phyloP scores from a whole-genome alignment of 2,113 vertebrate species.

The Paracyprichromis sp. region DNA sequence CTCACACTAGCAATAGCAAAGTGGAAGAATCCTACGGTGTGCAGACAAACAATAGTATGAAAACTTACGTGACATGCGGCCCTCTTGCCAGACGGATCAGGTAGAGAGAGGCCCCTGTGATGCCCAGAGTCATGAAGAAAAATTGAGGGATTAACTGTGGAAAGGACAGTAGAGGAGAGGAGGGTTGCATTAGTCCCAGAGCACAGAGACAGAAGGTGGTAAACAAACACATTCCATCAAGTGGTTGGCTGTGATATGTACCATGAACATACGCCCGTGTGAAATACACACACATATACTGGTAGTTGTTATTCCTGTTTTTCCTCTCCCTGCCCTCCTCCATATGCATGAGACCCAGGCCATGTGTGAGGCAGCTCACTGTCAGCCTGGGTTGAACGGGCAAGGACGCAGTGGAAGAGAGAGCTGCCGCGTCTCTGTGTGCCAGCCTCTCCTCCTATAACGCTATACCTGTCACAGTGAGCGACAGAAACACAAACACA shows the following conservation, averaged over 20 bases:
- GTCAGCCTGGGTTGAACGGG: conserved; percentile 66
- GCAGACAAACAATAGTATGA: background rate
- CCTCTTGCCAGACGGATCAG: conserved; percentile 46
- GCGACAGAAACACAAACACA: conserved; percentile 38
- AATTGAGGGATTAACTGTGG: conserved; percentile 56
- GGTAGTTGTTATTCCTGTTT: conserved; percentile 61
- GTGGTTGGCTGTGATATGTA: conserved; percentile 10
- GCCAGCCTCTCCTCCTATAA: conserved; percentile 22
- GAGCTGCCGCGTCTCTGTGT: background rate
- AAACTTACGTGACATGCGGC: conserved; percentile 56
- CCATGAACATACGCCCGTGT: background rate
- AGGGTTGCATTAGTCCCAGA: background rate
- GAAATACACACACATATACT: background rate
- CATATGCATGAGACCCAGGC: conserved; percentile 68
- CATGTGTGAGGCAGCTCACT: conserved; percentile 61
- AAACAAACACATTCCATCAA: conserved; percentile 32
- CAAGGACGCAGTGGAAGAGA: conserved; percentile 55
- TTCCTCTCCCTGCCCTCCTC: conserved; percentile 51
- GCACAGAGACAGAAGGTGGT: background rate
- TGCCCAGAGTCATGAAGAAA: conserved; percentile 28
- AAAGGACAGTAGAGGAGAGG: background rate
- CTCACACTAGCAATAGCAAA: background rate
- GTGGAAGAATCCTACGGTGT: background rate
- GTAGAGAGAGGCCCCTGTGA: conserved; percentile 36
- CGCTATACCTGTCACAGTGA: conserved; percentile 62